phyloP scores from a whole-genome alignment of 2,113 vertebrate species.

The Notarius lentiginosus region DNA sequence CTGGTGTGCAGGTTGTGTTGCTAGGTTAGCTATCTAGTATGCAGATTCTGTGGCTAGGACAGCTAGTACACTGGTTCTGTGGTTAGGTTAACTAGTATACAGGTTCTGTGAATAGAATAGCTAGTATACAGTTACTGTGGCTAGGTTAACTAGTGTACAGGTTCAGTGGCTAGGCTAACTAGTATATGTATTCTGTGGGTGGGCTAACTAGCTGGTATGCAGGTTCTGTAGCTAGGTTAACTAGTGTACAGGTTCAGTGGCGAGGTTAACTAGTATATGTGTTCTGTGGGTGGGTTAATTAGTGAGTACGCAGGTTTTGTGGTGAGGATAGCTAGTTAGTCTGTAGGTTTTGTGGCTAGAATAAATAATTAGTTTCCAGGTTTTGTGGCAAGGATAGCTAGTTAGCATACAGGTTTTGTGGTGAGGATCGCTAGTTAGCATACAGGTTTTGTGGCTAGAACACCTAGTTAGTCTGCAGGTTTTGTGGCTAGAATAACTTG shows the following conservation, averaged over 20 bases:
- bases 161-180: not conserved
- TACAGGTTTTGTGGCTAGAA: too few species aligned
- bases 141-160: not conserved
- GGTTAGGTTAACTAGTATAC: not conserved
- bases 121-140: not conserved
- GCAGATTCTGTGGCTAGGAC: not conserved
- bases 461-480: too few species aligned
- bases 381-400: too few species aligned
- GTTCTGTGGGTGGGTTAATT: not conserved
- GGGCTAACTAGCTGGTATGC: not conserved
- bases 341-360: not conserved
- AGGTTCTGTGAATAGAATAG: not conserved
- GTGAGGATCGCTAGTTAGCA: too few species aligned
- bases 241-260: not conserved
- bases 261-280: not conserved
- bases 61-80: too few species aligned
- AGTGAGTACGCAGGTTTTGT: not conserved
- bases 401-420: too few species aligned
- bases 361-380: not conserved
- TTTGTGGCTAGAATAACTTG: too few species aligned
- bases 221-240: not conserved
- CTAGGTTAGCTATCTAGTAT: not conserved
- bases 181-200: not conserved
- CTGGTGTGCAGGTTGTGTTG: not conserved
- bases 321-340: not conserved